Base-by-base conservation (phyloP, 2,113 vertebrate species). In the Eupsittula cactorum region DNA sequence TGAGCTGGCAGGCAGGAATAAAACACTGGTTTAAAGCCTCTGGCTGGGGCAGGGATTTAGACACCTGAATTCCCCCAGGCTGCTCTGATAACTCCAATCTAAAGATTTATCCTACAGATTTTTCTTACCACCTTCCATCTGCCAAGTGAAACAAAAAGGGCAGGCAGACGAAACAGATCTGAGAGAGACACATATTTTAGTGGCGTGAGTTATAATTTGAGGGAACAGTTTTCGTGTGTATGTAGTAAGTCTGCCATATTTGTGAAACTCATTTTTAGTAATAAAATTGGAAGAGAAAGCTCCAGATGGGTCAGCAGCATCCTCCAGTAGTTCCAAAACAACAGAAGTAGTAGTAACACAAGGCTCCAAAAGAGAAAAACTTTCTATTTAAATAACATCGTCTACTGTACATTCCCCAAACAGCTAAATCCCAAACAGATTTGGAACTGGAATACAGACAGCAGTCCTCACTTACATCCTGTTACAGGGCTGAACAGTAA, bases 1-100 rank as follows among this genome's bases (percentile, higher is more conserved):
- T 91, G 92, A 96, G 60, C 86, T 83, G 94, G 90, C 82, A 91
- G 89, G 74, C 74, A 87, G 86, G 73, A 97, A 73, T 87, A 93
- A 97, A 95, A 95, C 15, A 39, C 42, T 25, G 33, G 16, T 86
- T 33, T 81, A 93, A 92, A 96, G 59, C 74, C 52, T 86, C 55
- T 97, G 82, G 47, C 93, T 91, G 73, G 69, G 57, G 49, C 49
- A 76, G n/a, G 68, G 77, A 79, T 93, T 93, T 93, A 79, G 74
- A 81, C 95, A 91, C 92, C 53, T 93, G 83, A 94, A 90, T 94
- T 94, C 86, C 92, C 88, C 73, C 39, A 76, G 88, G 92, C 88
- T 52, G 39, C 79, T 94, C 77, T 88, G 88, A 95, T 92, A 89
- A 89, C 42, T 73, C 80, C 80, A 89, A 29, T 93, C 39, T 57